Evolutionary conservation across 2,113 vertebrate species (phyloP).

Genomic region (Gnathonemus echidnorhynchus): DNA sequence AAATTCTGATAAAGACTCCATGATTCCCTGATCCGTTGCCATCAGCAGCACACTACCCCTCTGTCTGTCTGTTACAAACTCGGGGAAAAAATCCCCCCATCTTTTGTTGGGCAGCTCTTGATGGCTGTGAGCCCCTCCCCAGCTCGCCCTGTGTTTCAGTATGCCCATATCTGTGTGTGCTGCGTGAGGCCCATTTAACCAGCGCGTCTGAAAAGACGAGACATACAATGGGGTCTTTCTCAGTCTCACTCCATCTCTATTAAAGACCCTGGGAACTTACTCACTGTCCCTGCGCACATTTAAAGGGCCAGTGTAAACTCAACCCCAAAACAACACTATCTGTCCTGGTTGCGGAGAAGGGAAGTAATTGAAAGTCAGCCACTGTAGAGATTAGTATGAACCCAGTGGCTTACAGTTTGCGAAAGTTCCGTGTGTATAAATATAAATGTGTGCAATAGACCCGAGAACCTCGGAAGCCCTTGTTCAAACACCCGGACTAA

Average conservation of each 20-base stretch:
- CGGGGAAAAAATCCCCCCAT: conserved; percentile 28
- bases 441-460: neutral
- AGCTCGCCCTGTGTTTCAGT: conserved; percentile 3
- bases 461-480: neutral
- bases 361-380: neutral
- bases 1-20: neutral
- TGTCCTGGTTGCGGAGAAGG: neutral
- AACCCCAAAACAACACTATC: neutral
- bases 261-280: conserved; percentile 66
- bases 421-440: neutral
- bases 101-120: conserved; percentile 34
- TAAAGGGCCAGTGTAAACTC: conserved; percentile 45
- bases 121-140: conserved; percentile 42
- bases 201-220: conserved; percentile 54
- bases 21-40: conserved; percentile 31
- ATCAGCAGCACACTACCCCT: neutral
- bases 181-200: conserved; percentile 49
- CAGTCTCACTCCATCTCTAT: conserved; percentile 54
- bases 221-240: conserved; percentile 66
- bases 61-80: neutral
- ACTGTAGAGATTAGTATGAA: neutral
- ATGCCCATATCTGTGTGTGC: conserved; percentile 37
- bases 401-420: neutral
- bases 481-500: conserved; percentile 30
- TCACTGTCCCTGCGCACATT: conserved; percentile 44